phyloP scores from a whole-genome alignment of 2,797 vertebrate species.

The Neopelma chrysocephalum region DNA sequence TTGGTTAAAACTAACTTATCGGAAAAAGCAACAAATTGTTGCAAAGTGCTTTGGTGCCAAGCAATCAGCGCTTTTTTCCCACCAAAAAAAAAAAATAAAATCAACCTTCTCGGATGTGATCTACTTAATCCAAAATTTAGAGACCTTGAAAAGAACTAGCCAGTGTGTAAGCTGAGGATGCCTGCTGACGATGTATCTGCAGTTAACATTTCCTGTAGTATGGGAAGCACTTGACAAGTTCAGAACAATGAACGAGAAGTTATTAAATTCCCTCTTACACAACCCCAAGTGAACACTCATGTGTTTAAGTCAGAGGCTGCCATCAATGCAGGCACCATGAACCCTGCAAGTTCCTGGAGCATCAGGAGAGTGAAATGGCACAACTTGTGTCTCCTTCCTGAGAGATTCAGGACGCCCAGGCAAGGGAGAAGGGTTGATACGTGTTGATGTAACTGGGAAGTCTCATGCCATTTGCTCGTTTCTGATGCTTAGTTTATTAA shows the following conservation, averaged over 20 bases:
- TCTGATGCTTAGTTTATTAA: background rate
- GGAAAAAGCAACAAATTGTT: background rate
- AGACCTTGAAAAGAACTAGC: background rate
- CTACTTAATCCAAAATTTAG: background rate
- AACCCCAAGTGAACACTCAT: fast-evolving
- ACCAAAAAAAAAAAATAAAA: background rate
- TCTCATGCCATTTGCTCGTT: background rate
- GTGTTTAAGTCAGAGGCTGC: background rate
- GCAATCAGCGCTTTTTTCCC: background rate
- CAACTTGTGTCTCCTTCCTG: background rate
- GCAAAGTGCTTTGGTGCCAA: background rate
- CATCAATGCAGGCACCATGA: fast-evolving
- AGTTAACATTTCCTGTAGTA: background rate
- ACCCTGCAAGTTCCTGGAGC: background rate
- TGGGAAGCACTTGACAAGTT: slow-evolving; percentile 1
- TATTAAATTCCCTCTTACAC: background rate
- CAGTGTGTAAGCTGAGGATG: background rate
- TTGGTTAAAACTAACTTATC: background rate
- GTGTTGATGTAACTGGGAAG: background rate
- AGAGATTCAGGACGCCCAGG: background rate
- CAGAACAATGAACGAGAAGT: background rate
- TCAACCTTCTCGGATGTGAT: background rate
- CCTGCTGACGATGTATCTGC: background rate
- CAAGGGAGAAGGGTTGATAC: fast-evolving
- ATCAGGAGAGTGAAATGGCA: background rate